These are phyloP conservation scores for Balanococcus diminutus DNA, from an alignment of 2,888 invertebrate species.

Conservation along the genomic window DNA sequence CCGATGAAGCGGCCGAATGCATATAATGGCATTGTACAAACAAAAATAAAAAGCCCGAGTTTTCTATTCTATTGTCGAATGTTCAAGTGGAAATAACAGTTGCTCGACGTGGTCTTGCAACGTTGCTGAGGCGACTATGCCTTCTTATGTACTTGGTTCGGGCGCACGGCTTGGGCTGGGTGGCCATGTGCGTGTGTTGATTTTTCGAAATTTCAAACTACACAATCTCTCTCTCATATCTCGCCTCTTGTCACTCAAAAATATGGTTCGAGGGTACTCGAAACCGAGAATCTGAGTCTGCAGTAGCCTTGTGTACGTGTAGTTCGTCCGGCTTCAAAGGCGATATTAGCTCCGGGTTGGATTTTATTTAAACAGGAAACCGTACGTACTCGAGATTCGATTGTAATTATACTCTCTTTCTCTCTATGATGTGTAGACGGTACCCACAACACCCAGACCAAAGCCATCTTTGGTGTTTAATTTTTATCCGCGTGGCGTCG, in stretches of 20 bases:
- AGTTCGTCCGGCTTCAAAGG: background rate
- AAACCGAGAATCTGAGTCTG: constrained; percentile 26
- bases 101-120: constrained; percentile 37
- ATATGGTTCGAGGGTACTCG: constrained; percentile 35
- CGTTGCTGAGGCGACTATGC: constrained; percentile 3
- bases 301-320: background rate
- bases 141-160: background rate
- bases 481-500: too few species aligned
- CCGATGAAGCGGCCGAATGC: background rate
- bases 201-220: constrained; percentile 15
- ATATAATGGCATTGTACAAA: constrained; percentile 41
- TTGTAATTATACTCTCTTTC: background rate
- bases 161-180: background rate
- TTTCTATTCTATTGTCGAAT: constrained; percentile 29
- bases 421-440: background rate
- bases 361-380: constrained; percentile 33
- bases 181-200: constrained; percentile 2
- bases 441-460: too few species aligned
- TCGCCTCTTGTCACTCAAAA: constrained; percentile 39
- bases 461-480: too few species aligned
- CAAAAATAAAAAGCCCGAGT: constrained; percentile 40
- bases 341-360: constrained; percentile 35
- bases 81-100: constrained; percentile 42
- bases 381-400: constrained; percentile 21
- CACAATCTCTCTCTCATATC: background rate